phyloP scores from a whole-genome alignment of 2,888 invertebrate genomes.

The Protophormia terraenovae region DNA sequence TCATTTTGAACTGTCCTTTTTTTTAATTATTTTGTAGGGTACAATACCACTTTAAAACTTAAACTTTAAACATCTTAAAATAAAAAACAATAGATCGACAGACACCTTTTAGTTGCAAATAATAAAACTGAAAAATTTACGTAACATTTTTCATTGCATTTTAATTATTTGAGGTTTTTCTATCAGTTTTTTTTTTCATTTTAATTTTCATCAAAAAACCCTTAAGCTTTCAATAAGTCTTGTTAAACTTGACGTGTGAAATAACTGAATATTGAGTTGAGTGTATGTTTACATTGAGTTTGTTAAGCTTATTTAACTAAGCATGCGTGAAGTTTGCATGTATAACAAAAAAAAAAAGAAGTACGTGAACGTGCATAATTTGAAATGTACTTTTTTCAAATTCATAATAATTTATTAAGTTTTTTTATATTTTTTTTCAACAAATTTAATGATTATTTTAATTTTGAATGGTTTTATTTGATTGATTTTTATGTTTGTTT shows the following conservation, averaged over 20 bases:
- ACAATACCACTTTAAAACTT: too few relatives aligned
- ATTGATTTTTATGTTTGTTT: too few relatives aligned
- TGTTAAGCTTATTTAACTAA: conserved; percentile 55
- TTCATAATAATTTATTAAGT: conserved; percentile 16
- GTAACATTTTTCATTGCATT: conserved; percentile 24
- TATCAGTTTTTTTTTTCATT: not conserved
- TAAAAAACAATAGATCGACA: not conserved
- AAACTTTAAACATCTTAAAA: not conserved
- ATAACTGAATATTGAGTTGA: conserved; percentile 35
- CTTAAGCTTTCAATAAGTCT: conserved; percentile 49
- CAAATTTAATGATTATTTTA: conserved; percentile 19
- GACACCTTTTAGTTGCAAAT: not conserved
- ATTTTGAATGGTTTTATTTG: conserved; percentile 43
- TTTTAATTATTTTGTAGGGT: not conserved
- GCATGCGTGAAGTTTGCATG: conserved; percentile 70
- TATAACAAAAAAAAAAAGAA: conserved; percentile 1
- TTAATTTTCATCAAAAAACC: conserved; percentile 24
- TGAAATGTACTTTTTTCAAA: not conserved
- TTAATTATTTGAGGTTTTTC: not conserved
- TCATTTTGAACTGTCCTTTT: too few relatives aligned
- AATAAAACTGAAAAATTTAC: conserved; percentile 30
- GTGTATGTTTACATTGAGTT: not conserved
- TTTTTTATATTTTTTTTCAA: not conserved
- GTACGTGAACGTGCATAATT: not conserved
- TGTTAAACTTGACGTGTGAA: conserved; percentile 62